A percentile compares a stretch with the other conserved stretches of the same genome.
Evolutionary conservation across 2,797 vertebrate species (phyloP).

Genomic region (Clarias fuscus): DNA sequence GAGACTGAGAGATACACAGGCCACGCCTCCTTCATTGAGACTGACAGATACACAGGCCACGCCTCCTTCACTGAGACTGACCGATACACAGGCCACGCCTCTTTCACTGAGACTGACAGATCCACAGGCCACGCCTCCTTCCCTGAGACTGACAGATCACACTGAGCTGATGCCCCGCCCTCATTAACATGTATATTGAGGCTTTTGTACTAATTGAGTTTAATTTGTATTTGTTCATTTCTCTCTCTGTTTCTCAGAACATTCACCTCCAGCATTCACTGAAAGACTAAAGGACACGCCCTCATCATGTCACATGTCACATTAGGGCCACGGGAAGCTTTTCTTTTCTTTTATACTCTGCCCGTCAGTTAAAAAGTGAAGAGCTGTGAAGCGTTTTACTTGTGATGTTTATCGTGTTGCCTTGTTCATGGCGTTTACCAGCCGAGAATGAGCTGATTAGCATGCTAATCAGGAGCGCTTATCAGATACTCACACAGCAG

Average conservation of each 20-base stretch:
- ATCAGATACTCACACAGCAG: conserved; percentile 38
- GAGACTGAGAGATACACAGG: background rate
- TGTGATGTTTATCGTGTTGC: conserved; percentile 25
- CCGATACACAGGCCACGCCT: background rate
- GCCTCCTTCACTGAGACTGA: background rate
- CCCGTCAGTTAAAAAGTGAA: conserved; percentile 32
- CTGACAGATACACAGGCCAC: background rate
- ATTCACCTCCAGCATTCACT: background rate
- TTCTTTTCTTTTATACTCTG: background rate
- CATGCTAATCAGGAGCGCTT: conserved; percentile 62
- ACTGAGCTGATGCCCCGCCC: background rate
- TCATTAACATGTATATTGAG: background rate
- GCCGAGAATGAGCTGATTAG: conserved; percentile 64
- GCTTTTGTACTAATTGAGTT: background rate
- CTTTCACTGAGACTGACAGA: background rate
- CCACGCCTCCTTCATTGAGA: background rate
- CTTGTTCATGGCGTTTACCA: conserved; percentile 43
- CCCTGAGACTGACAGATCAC: background rate
- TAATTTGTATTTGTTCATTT: background rate
- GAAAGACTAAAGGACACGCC: background rate
- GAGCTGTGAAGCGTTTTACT: conserved; percentile 26
- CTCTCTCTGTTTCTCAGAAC: background rate
- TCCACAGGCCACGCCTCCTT: too few relatives aligned
- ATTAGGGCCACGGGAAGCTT: background rate
- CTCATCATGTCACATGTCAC: background rate